Percentiles rank a stretch among this genome's conserved stretches.
phyloP scores from a whole-genome alignment of 2,888 invertebrate species.

The Aspidiotus rigidus region DNA sequence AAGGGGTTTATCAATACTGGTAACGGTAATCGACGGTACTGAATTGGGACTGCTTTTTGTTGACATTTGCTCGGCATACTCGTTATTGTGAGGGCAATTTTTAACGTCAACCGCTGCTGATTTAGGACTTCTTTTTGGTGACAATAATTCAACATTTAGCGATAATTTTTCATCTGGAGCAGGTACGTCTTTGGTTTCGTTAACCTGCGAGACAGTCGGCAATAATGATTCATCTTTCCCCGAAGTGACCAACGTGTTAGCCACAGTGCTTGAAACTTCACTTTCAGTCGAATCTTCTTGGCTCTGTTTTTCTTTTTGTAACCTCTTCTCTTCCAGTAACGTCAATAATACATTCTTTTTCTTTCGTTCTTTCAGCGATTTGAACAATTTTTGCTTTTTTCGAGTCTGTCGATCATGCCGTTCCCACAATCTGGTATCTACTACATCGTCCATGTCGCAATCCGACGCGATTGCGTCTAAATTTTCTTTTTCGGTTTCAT shows the following conservation, averaged over 20 bases:
- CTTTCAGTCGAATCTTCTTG: background rate
- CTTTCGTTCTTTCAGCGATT: conserved; percentile 25
- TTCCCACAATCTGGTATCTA: conserved; percentile 17
- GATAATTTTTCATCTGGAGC: background rate
- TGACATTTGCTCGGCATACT: too few relatives aligned
- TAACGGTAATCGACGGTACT: background rate
- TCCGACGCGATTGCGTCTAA: background rate
- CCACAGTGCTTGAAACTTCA: background rate
- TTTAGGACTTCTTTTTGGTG: background rate
- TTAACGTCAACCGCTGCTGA: background rate
- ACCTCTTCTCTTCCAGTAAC: background rate
- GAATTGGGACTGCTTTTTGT: background rate
- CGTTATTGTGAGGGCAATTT: too few relatives aligned
- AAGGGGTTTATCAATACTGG: background rate
- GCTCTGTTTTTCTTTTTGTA: background rate
- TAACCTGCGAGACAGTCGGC: background rate
- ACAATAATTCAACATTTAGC: background rate
- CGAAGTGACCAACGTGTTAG: background rate
- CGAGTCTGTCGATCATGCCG: conserved; percentile 1
- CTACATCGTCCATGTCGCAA: conserved; percentile 13
- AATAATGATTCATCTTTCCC: background rate
- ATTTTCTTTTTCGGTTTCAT: conserved; percentile 4
- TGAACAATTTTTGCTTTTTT: conserved; percentile 9
- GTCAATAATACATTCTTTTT: conserved; percentile 3
- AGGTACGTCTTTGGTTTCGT: background rate